These are phyloP conservation scores for Dynastes maya DNA, from an alignment of 2,888 invertebrate species.

Conservation along the genomic window DNA sequence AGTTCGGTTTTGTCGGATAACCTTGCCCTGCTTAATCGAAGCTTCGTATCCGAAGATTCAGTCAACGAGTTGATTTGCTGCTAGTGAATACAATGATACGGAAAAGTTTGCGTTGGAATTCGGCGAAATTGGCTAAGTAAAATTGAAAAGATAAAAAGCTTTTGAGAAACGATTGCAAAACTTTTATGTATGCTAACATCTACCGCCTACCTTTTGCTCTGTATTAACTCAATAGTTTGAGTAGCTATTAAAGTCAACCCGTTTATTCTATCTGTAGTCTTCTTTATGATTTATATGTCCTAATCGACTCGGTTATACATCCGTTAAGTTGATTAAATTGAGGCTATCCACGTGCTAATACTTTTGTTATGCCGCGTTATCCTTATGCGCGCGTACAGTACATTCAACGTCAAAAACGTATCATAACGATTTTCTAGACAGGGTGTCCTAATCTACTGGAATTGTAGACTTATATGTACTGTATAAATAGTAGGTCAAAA, in stretches of 20 bases:
- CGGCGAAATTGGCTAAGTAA: too few species aligned
- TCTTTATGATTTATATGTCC: conserved; percentile 9
- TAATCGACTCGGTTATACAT: conserved; percentile 8
- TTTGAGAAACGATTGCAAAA: neutral
- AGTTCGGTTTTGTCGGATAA: conserved; percentile 43
- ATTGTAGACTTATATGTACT: too few species aligned
- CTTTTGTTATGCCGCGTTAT: conserved; percentile 43
- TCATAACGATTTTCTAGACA: neutral
- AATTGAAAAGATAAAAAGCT: too few species aligned
- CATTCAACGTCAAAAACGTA: conserved; percentile 8
- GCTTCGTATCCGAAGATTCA: neutral
- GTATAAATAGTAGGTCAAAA: too few species aligned
- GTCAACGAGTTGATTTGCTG: neutral
- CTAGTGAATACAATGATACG: too few species aligned
- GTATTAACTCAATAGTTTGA: neutral
- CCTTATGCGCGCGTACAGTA: conserved; percentile 2
- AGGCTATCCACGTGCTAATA: conserved; percentile 45
- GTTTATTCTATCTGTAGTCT: neutral
- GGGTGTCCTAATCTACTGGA: too few species aligned
- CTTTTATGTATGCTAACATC: neutral
- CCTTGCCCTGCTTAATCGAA: conserved; percentile 46
- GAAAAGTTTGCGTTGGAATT: too few species aligned
- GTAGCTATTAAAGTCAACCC: neutral
- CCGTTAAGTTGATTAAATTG: conserved; percentile 30
- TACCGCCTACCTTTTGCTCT: neutral